Evolutionary conservation across 2,797 vertebrate genomes (phyloP), one percentile per base, ranked within the genome.

Genomic region (Hippoglossus hippoglossus): DNA sequence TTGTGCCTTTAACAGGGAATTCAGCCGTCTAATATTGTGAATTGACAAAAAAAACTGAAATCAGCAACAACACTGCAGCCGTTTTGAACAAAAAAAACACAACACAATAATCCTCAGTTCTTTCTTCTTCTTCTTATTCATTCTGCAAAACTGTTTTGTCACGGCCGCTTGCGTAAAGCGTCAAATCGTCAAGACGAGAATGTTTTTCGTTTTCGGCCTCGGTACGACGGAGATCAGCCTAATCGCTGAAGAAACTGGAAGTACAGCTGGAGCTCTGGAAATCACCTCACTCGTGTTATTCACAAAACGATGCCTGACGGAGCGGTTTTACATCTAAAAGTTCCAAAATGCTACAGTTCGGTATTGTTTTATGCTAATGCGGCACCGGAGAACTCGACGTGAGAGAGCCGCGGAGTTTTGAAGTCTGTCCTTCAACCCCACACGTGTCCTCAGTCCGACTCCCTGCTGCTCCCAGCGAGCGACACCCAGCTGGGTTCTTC

Each of bases 261-360:
- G 68, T 49, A 70, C 57, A 82, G 50, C 64, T 53, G 52, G 64
- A 62, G 57, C 61, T 50, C 67, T 41, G 39, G 62, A 58, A 77
- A 59, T 46, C 0, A 54, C 50, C 34, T 69, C 28, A 50, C 6
- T 55, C 71, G 71, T 44, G 51, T 61, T 75, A 47, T 50, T 74
- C 73, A 77, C 62, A 83, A 31, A 84, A 87, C 63, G 75, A 71
- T 18, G 22, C 61, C 61, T 61, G 70, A 76, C 74, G 70, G 69
- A 75, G 66, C 12, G 6, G 13, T 2, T 44, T 39, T 11, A 76
- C 70, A 79, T 70, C 71, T 25, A 74, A 80, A 39, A 25, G 51
- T 72, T 69, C 53, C 67, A 75, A 79, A 81, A 83, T 80, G 83
- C 77, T 78, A 79, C 81, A 69, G 62, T 64, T 75, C 62, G 25